A percentile compares a stretch with the other conserved stretches of the same genome.
phyloP scores from a whole-genome alignment of 1,140 invertebrate species.

The Drosophila bocki region DNA sequence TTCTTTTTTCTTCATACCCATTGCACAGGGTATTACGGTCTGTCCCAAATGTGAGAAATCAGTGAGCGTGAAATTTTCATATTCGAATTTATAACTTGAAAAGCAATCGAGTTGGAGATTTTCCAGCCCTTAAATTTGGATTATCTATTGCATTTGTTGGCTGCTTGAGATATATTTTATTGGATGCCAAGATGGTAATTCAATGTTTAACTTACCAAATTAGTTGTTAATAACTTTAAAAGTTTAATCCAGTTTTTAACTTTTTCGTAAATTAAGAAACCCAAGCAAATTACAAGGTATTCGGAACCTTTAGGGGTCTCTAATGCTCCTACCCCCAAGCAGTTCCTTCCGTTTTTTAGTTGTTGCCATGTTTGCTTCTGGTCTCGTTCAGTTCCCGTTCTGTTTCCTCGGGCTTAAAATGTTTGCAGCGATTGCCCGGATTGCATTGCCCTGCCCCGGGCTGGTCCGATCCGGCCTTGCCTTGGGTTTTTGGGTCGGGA shows the following conservation, averaged over 20 bases:
- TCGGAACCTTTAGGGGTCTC: conserved; percentile 10
- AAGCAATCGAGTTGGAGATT: neutral
- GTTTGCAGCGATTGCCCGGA: conserved; percentile 71
- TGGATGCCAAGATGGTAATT: neutral
- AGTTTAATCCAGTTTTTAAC: neutral
- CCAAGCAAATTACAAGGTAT: neutral
- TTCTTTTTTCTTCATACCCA: conserved; percentile 17
- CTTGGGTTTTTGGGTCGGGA: conserved; percentile 21
- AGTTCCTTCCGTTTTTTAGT: conserved; percentile 39
- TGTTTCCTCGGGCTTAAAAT: conserved; percentile 56
- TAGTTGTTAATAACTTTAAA: neutral
- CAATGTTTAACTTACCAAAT: no score
- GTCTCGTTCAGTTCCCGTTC: neutral
- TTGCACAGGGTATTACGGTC: neutral
- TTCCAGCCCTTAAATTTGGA: neutral
- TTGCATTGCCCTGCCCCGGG: conserved; percentile 31
- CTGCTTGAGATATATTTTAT: neutral
- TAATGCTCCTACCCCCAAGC: conserved; percentile 10
- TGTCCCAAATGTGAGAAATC: conserved; percentile 8
- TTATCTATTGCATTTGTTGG: no score
- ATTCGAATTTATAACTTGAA: neutral
- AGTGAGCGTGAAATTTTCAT: conserved; percentile 8
- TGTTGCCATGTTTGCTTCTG: conserved; percentile 38
- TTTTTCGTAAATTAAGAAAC: neutral
- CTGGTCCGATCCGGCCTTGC: conserved; percentile 9